These are phyloP conservation scores for Schrankia costaestrigalis DNA, from an alignment of 2,888 invertebrate species.

Conservation along the genomic window DNA sequence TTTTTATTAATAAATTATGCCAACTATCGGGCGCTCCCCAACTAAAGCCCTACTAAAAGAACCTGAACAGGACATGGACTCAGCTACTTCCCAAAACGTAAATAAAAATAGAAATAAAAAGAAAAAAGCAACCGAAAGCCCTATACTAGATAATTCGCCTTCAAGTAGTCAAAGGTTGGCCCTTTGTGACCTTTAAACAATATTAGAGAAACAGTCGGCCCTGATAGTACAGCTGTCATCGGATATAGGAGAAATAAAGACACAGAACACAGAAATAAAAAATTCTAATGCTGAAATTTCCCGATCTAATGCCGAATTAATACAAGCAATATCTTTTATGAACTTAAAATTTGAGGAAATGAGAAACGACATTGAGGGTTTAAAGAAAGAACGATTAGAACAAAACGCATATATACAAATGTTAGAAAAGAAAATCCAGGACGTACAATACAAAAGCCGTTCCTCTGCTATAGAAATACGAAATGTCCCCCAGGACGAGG, in stretches of 20 bases:
- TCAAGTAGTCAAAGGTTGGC: not conserved
- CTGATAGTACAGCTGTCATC: not conserved
- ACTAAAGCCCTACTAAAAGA: not conserved
- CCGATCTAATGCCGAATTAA: slow-evolving; percentile 2
- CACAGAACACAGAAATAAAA: slow-evolving; percentile 3
- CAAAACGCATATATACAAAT: slow-evolving; percentile 2
- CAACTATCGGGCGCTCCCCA: not conserved
- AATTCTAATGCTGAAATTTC: slow-evolving; percentile 4
- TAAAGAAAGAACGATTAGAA: slow-evolving; percentile 1
- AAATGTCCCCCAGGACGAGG: slow-evolving; percentile 1
- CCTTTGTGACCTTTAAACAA: not conserved
- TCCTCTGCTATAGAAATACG: slow-evolving; percentile 3
- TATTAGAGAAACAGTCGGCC: not conserved
- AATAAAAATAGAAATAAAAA: not conserved
- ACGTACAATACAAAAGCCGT: slow-evolving; percentile 1
- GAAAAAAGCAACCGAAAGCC: not conserved
- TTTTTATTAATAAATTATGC: not conserved
- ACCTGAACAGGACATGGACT: not conserved
- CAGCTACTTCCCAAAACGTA: not conserved
- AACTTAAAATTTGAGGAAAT: slow-evolving; percentile 6
- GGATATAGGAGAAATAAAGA: slow-evolving; percentile 6
- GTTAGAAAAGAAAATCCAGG: slow-evolving; percentile 2
- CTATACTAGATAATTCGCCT: not conserved
- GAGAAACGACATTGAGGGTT: slow-evolving; percentile 1
- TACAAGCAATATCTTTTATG: slow-evolving; percentile 5